Base-by-base conservation (phyloP, 1,140 invertebrate species). In the Drosophila pruinosa region DNA sequence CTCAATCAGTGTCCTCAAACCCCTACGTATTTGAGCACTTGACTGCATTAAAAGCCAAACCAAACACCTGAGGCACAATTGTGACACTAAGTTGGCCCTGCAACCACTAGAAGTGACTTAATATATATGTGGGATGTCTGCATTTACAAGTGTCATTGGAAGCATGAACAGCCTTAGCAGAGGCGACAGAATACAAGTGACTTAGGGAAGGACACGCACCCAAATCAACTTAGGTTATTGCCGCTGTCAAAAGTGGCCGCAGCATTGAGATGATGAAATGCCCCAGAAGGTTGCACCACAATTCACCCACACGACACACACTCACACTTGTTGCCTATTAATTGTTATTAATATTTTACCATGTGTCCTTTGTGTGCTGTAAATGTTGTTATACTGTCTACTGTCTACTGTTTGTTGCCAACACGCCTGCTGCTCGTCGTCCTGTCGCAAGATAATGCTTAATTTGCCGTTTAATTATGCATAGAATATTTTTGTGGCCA, bases 391-490 rank as follows among this genome's bases (percentile, higher is more conserved):
- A 8, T 19, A 10, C 31, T 22, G 31, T 31, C 28, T 31, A 8
- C 28, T 31, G 28, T 34, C 31, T 43, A 14, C 21, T 41, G 15
- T 24, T 15, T n/a, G 34, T n/a, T n/a, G n/a, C n/a, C n/a, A n/a
- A n/a, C n/a, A n/a, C 8, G 68, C 50, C 45, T 39, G 36, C 50
- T 62, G 26, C 15, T 15, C 10, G 12, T 17, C 22, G 52, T 36
- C 26, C 4, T 6, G 15, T 21, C 7, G 34, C 54, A 56, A 73
- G 81, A 85, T 85, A 85, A 81, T 81, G 65, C 74, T 81, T 85
- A 78, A 85, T 86, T 86, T 85, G 73, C 61, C 75, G 70, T 71
- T 85, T 85, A 85, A 85, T 85, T 85, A 85, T 85, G 73, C 81
- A 86, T 47, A 63, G 70, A 71, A 74, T 75, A 80, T 69, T 72